phyloP scores from a whole-genome alignment of 1,140 invertebrate species.

The Drosophila aff. region DNA sequence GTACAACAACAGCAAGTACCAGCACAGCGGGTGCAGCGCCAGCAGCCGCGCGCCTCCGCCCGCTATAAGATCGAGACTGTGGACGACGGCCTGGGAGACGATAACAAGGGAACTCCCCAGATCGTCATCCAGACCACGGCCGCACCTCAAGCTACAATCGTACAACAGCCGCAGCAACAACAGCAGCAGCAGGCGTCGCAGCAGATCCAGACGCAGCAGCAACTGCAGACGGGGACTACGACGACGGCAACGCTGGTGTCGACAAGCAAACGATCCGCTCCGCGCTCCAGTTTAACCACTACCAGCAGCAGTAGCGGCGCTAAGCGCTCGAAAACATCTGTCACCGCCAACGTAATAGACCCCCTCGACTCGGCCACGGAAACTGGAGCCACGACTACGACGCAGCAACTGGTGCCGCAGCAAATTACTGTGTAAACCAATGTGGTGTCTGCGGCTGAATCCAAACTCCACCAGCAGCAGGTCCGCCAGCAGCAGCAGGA shows the following conservation, averaged over 20 bases:
- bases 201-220: constrained; percentile 73
- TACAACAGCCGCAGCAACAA: constrained; percentile 68
- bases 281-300: constrained; percentile 56
- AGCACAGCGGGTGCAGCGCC: constrained; percentile 70
- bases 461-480: constrained; percentile 53
- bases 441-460: constrained; percentile 54
- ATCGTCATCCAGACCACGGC: constrained; percentile 82
- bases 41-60: constrained; percentile 65
- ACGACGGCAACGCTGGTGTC: constrained; percentile 80
- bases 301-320: constrained; percentile 43
- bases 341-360: constrained; percentile 59
- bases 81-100: constrained; percentile 77
- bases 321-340: constrained; percentile 61
- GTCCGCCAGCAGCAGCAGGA: constrained; percentile 60
- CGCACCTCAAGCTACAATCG: constrained; percentile 72
- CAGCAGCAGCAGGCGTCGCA: constrained; percentile 56
- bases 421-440: constrained; percentile 82
- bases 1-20: constrained; percentile 75
- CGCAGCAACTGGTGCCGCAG: constrained; percentile 55
- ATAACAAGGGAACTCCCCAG: constrained; percentile 79
- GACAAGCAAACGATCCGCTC: constrained; percentile 75
- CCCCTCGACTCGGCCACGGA: constrained; percentile 55
- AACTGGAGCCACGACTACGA: constrained; percentile 52
- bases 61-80: constrained; percentile 84
- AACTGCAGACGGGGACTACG: constrained; percentile 70